Conservation (phyloP, 2,888 invertebrate species). For the Sialis lutaria region DNA sequence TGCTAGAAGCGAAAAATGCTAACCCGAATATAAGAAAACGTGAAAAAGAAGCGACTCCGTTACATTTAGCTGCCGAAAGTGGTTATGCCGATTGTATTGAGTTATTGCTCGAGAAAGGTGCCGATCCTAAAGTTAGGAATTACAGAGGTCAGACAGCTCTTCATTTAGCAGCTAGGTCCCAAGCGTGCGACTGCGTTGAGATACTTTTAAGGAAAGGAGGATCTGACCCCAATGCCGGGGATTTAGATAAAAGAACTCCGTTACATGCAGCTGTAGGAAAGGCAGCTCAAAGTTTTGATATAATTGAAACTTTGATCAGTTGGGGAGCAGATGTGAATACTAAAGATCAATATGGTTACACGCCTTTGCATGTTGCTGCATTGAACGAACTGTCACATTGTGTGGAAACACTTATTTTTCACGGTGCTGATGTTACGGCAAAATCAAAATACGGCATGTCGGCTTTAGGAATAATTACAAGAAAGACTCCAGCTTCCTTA, state of each 20-base stretch:
- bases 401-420: conserved; percentile 66
- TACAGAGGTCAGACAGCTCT: conserved; percentile 70
- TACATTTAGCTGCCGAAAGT: conserved; percentile 78
- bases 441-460: conserved; percentile 76
- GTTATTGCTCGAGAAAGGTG: conserved; percentile 51
- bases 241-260: conserved; percentile 65
- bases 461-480: conserved; percentile 66
- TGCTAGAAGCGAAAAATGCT: conserved; percentile 54
- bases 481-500: conserved; percentile 73
- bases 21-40: conserved; percentile 54
- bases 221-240: conserved; percentile 62
- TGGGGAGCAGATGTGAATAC: conserved; percentile 72
- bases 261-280: conserved; percentile 75
- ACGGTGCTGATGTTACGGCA: conserved; percentile 79
- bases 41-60: conserved; percentile 57
- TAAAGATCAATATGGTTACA: conserved; percentile 72
- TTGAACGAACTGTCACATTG: conserved; percentile 71
- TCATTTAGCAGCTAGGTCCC: conserved; percentile 66
- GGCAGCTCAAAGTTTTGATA: conserved; percentile 62
- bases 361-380: conserved; percentile 71
- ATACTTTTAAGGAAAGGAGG: conserved; percentile 53
- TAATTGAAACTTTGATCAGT: conserved; percentile 57
- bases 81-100: conserved; percentile 70
- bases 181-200: conserved; percentile 68
- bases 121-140: conserved; percentile 56